Percentiles rank a stretch among this genome's conserved stretches.
Conservation (phyloP, 2,888 invertebrate species). For the Callyntrura sp. region DNA sequence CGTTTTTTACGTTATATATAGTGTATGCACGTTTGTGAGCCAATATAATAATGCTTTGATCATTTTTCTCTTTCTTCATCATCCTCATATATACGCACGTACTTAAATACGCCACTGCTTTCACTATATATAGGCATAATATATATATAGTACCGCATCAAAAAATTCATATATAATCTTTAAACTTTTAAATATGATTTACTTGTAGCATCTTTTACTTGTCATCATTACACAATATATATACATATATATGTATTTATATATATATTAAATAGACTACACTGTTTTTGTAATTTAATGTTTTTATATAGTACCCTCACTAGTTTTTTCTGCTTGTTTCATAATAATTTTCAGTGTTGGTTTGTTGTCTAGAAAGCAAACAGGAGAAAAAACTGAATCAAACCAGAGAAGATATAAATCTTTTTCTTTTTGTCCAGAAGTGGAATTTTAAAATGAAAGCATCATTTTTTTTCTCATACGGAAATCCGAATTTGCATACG, state of each 20-base stretch:
- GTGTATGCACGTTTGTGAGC: slow-evolving; percentile 74
- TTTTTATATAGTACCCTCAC: slow-evolving; percentile 51
- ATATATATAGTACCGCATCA: slow-evolving; percentile 40
- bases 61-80: slow-evolving; percentile 20
- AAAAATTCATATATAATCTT: slow-evolving; percentile 46
- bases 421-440: too few species aligned
- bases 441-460: slow-evolving; percentile 15
- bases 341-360: not conserved
- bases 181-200: slow-evolving; percentile 51
- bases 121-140: slow-evolving; percentile 16
- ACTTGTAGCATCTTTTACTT: slow-evolving; percentile 63
- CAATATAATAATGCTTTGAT: slow-evolving; percentile 67
- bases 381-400: not conserved
- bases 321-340: slow-evolving; percentile 51
- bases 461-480: not conserved
- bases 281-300: slow-evolving; percentile 22
- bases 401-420: not conserved
- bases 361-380: slow-evolving; percentile 45
- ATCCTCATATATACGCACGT: not conserved
- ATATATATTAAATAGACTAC: slow-evolving; percentile 59
- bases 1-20: slow-evolving; percentile 26
- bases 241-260: too few species aligned
- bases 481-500: not conserved
- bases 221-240: slow-evolving; percentile 47
- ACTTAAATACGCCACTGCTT: slow-evolving; percentile 36